Base-by-base conservation (phyloP, 2,113 vertebrate species). In the Malurus cyaneus region DNA sequence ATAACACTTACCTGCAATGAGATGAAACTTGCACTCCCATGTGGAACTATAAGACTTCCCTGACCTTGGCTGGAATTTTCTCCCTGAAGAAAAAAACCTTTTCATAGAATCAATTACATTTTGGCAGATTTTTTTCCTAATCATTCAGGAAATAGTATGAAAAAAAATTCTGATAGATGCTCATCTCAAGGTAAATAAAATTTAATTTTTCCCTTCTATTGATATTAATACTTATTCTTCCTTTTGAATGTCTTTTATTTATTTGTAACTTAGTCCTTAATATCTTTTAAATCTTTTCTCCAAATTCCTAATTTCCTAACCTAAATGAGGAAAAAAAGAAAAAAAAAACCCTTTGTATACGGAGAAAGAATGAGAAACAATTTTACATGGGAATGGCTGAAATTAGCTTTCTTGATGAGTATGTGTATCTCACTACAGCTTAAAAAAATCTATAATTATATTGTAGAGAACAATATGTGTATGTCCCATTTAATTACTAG, bases 1-100 rank as follows among this genome's bases (percentile, higher is more conserved):
- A 60, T 26, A 65, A 19, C 12, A 7, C 9, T 94, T 50, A 62
- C 25, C 15, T 73, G n/a, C 49, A 11, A 36, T 28, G 20, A 46
- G 32, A 41, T 61, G 12, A 72, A 70, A 61, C 9, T 60, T 1
- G 0, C 9, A 10, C 42, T 70, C 12, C 17, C 17, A 1, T 34
- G 19, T 52, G 32, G 13, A 74, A 12, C 8, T 32, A 26, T 20
- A 62, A 76, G 25, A 50, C 60, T 64, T 78, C 7, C 11, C 28
- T 26, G 5, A 32, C 49, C 5, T 78, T 52, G 17, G 47, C 8
- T 5, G 44, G 19, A 65, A 52, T 24, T 3, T 31, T 60, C 39
- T 60, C 29, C 6, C 6, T 18, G 12, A 61, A 36, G 26, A 9
- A 29, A n/a, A 26, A 19, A 0, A 0, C 1, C 1, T 1, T 25